These are phyloP conservation scores for Drosophila cardini DNA, from an alignment of 1,140 invertebrate genomes.

Conservation along the genomic window DNA sequence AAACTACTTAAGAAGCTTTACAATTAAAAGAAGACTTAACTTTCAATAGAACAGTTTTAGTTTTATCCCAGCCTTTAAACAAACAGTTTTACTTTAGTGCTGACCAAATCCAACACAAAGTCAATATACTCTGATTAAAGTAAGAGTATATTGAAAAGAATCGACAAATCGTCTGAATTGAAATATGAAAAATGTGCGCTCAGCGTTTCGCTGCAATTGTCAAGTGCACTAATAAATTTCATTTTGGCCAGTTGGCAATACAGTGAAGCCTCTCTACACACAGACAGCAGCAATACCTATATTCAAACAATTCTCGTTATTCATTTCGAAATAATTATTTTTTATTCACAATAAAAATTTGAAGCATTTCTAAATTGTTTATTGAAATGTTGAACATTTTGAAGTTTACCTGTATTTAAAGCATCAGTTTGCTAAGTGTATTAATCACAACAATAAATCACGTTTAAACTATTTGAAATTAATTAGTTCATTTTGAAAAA, in stretches of 20 bases:
- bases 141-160: slow-evolving; percentile 22
- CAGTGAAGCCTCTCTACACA: slow-evolving; percentile 26
- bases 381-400: neutral
- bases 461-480: slow-evolving; percentile 49
- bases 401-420: slow-evolving; percentile 29
- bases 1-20: too few species aligned
- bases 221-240: slow-evolving; percentile 80
- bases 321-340: neutral
- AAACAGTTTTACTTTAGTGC: too few species aligned
- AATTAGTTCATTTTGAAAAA: slow-evolving; percentile 32
- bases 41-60: too few species aligned
- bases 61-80: too few species aligned
- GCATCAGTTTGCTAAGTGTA: slow-evolving; percentile 24
- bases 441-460: slow-evolving; percentile 53
- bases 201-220: slow-evolving; percentile 72
- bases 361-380: neutral
- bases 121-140: neutral
- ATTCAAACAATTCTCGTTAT: neutral
- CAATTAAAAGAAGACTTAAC: too few species aligned
- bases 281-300: neutral
- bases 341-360: neutral
- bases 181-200: slow-evolving; percentile 78
- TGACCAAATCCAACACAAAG: neutral
- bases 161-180: slow-evolving; percentile 53
- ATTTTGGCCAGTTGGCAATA: slow-evolving; percentile 50